These are phyloP conservation scores for Charadrius vociferus DNA, from an alignment of 2,113 vertebrate species.

Conservation along the genomic window DNA sequence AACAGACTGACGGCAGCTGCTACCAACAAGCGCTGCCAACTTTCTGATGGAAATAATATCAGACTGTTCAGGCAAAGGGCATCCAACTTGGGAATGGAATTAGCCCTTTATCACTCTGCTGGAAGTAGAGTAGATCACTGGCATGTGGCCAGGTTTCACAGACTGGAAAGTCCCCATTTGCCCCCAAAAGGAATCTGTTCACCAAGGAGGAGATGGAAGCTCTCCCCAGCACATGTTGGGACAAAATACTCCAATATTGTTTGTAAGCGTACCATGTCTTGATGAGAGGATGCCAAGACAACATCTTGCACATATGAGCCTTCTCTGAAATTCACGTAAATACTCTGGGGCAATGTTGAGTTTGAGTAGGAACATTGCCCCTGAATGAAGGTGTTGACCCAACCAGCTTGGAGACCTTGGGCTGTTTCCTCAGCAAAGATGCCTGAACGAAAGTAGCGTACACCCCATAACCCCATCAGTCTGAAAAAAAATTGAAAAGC, in stretches of 20 bases:
- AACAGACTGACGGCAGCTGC: neutral
- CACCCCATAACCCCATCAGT: fast-evolving
- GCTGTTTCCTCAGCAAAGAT: neutral
- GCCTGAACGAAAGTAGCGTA: neutral
- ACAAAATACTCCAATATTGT: neutral
- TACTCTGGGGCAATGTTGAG: fast-evolving
- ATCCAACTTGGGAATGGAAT: neutral
- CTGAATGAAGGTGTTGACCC: neutral
- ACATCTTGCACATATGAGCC: fast-evolving
- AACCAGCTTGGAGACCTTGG: neutral
- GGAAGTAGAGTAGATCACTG: neutral
- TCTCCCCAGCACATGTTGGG: fast-evolving
- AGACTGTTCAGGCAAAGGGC: neutral
- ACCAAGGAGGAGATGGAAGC: neutral
- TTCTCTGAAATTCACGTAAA: neutral
- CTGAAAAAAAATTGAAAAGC: neutral
- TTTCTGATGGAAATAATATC: neutral
- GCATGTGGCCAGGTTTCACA: fast-evolving
- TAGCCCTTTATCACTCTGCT: neutral
- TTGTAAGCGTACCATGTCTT: fast-evolving
- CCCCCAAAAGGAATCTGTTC: neutral
- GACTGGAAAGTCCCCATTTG: neutral
- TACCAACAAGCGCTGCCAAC: neutral
- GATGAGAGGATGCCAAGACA: neutral
- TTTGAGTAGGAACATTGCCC: neutral